These are phyloP conservation scores for Myotis findleyi DNA, from an alignment of 2,797 vertebrate species.

Conservation along the genomic window DNA sequence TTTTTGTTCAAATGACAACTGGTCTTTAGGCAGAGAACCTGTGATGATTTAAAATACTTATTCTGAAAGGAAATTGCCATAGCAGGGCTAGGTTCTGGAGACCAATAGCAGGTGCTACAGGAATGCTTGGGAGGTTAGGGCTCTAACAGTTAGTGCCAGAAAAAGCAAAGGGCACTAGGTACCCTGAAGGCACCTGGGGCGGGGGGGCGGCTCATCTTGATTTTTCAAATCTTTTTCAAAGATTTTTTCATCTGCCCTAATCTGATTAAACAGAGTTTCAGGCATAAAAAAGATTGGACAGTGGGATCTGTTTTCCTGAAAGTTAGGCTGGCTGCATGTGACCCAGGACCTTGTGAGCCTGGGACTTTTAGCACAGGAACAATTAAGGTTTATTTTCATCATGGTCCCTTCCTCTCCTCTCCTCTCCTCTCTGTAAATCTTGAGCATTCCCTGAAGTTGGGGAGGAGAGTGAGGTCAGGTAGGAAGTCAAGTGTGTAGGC, in stretches of 20 bases:
- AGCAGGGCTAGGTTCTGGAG: not conserved
- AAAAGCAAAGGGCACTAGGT: not conserved
- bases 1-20: constrained; percentile 18
- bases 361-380: constrained; percentile 15
- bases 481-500: not conserved
- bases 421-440: not conserved
- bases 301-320: constrained; percentile 23
- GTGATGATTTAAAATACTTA: constrained; percentile 30
- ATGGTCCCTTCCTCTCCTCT: not conserved
- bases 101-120: not conserved
- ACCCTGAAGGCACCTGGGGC: not conserved
- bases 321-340: not conserved
- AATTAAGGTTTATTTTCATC: not conserved
- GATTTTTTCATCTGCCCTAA: not conserved
- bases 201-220: not conserved
- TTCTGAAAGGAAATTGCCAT: not conserved
- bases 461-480: not conserved
- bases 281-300: not conserved
- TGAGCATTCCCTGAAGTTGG: not conserved
- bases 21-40: constrained; percentile 39
- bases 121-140: not conserved
- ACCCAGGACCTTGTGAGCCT: not conserved
- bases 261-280: not conserved
- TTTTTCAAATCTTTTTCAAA: constrained; percentile 9
- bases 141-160: not conserved